A percentile compares a stretch with the other conserved stretches of the same genome.
These are phyloP conservation scores for Hapalemur alaotrensis DNA, from an alignment of 2,797 vertebrate species.

Conservation along the genomic window DNA sequence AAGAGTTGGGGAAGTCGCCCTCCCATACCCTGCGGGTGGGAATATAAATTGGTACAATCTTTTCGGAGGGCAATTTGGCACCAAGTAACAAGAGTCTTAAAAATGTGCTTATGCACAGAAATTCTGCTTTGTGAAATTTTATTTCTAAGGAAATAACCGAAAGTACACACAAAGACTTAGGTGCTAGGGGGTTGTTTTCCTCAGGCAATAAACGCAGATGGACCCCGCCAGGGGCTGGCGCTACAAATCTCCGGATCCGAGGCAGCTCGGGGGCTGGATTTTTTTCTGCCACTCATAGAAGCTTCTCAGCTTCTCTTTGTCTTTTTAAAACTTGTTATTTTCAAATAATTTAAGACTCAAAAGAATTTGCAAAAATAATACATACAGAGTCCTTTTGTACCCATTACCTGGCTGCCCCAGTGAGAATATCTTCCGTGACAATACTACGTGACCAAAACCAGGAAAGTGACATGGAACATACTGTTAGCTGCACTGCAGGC, in stretches of 20 bases:
- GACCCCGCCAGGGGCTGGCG: not conserved
- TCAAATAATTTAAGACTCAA: not conserved
- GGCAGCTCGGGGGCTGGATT: not conserved
- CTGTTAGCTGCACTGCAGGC: not conserved
- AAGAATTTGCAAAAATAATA: not conserved
- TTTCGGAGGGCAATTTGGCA: constrained; percentile 28
- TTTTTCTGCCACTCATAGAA: not conserved
- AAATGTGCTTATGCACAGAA: constrained; percentile 42
- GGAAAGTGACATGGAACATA: fast-evolving
- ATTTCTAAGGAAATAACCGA: not conserved
- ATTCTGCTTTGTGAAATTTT: not conserved
- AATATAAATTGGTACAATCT: not conserved
- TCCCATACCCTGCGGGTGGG: not conserved
- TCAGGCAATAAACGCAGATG: not conserved
- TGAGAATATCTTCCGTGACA: not conserved
- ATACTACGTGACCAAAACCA: not conserved
- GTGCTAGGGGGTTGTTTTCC: not conserved
- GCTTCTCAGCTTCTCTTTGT: not conserved
- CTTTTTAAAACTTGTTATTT: not conserved
- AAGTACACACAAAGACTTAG: not conserved
- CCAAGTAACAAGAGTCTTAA: not conserved
- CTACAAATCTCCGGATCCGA: not conserved
- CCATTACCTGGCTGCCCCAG: not conserved
- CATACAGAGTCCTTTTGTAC: not conserved
- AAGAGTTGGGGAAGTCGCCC: not conserved